Evolutionary conservation across 2,888 invertebrate genomes (phyloP).

Genomic region (Lasioglossum leucozonium): DNA sequence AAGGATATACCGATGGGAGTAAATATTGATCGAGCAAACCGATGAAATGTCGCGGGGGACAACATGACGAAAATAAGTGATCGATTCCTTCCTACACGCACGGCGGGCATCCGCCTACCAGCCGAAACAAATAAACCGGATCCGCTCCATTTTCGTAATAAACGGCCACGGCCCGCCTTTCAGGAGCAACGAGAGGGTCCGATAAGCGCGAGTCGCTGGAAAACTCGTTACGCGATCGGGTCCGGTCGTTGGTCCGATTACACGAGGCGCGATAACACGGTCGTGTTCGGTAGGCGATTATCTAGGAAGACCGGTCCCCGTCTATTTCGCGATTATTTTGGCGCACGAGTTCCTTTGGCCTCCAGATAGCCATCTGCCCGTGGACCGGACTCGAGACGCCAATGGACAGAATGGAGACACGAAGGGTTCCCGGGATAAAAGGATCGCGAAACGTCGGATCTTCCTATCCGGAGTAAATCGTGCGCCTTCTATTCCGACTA

Average conservation of each 20-base stretch:
- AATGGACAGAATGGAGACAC: background rate
- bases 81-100: constrained; percentile 23
- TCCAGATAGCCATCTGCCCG: constrained; percentile 23
- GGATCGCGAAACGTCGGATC: background rate
- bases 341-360: constrained; percentile 36
- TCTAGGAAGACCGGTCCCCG: background rate
- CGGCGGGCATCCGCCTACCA: background rate
- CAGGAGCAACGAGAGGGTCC: background rate
- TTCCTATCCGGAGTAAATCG: constrained; percentile 29
- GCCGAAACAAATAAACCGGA: constrained; percentile 9
- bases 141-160: constrained; percentile 2
- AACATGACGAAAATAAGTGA: constrained; percentile 21
- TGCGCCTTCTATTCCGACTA: constrained; percentile 5
- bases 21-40: constrained; percentile 41
- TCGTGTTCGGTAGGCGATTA: background rate
- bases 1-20: constrained; percentile 16
- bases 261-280: background rate
- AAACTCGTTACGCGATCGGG: constrained; percentile 11
- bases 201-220: background rate
- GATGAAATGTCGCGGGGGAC: constrained; percentile 16
- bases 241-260: constrained; percentile 1
- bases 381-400: background rate
- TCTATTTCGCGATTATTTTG: constrained; percentile 28
- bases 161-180: background rate
- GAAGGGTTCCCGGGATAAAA: constrained; percentile 7